Percentiles rank a stretch among this genome's conserved stretches.
Conservation (phyloP, 2,888 invertebrate species). For the Linnaemya tessellans region DNA sequence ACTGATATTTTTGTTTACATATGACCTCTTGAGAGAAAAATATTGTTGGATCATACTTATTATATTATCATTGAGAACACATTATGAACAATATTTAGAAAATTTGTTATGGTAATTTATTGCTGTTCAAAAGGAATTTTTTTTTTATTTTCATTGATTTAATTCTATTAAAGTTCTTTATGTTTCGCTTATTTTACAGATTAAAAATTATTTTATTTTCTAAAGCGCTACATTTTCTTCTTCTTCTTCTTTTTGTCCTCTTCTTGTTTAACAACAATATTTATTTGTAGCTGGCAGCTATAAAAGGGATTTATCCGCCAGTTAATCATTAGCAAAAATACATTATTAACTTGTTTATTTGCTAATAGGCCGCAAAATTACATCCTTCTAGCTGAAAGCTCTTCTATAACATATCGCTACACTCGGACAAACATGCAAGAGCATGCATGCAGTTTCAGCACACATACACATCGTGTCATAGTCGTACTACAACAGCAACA, state of each 20-base stretch:
- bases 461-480: not conserved
- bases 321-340: constrained; percentile 70
- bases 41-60: too few relatives aligned
- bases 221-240: not conserved
- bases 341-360: constrained; percentile 75
- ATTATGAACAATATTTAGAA: too few relatives aligned
- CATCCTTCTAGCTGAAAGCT: constrained; percentile 61
- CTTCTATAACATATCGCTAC: constrained; percentile 30
- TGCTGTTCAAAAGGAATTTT: too few relatives aligned
- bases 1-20: too few relatives aligned
- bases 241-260: not conserved
- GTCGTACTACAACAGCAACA: constrained; percentile 5
- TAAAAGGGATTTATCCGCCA: constrained; percentile 68
- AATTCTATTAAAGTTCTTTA: constrained; percentile 42
- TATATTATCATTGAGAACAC: too few relatives aligned
- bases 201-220: constrained; percentile 6
- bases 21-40: too few relatives aligned
- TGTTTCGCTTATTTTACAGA: not conserved
- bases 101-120: too few relatives aligned
- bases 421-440: not conserved
- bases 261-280: not conserved
- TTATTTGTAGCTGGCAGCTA: constrained; percentile 46
- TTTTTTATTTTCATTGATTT: not conserved
- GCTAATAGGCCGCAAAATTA: constrained; percentile 74
- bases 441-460: not conserved